These are phyloP conservation scores for Alaudala cheleensis DNA, from an alignment of 2,113 vertebrate species.

Conservation along the genomic window DNA sequence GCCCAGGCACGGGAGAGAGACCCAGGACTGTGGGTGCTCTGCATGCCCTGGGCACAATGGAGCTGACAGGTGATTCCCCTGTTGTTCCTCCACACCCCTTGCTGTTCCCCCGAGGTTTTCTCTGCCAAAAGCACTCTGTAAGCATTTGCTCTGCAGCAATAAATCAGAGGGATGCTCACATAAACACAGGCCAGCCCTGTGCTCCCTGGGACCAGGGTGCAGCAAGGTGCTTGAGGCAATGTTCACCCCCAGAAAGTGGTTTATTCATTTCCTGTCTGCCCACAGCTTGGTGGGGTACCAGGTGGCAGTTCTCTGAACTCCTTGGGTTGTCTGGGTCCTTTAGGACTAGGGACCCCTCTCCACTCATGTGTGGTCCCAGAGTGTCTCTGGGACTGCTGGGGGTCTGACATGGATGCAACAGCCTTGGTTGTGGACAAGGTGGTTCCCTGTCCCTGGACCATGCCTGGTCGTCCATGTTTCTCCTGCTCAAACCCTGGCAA, in stretches of 20 bases:
- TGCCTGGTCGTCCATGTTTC: neutral
- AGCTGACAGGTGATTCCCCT: neutral
- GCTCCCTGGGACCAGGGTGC: neutral
- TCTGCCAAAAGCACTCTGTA: neutral
- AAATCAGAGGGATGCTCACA: slow-evolving; percentile 5
- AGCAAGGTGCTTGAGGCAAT: neutral
- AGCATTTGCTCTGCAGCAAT: slow-evolving; percentile 21
- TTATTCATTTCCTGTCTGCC: neutral
- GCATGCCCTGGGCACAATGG: accelerated
- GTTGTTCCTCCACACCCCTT: neutral
- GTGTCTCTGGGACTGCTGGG: neutral
- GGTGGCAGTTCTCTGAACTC: neutral
- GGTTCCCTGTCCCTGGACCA: accelerated
- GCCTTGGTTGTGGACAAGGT: neutral
- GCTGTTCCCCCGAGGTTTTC: neutral
- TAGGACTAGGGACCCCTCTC: neutral
- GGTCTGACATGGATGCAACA: neutral
- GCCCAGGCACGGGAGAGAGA: neutral
- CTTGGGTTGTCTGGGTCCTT: neutral
- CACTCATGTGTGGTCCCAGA: accelerated
- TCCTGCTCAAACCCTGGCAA: neutral
- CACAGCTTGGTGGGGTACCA: neutral
- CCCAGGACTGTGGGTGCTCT: neutral
- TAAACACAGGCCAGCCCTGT: accelerated
- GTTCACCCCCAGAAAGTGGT: neutral